A percentile compares a stretch with the other conserved stretches of the same genome.
phyloP scores from a whole-genome alignment of 2,888 invertebrate genomes.

The Protophormia terraenovae region DNA sequence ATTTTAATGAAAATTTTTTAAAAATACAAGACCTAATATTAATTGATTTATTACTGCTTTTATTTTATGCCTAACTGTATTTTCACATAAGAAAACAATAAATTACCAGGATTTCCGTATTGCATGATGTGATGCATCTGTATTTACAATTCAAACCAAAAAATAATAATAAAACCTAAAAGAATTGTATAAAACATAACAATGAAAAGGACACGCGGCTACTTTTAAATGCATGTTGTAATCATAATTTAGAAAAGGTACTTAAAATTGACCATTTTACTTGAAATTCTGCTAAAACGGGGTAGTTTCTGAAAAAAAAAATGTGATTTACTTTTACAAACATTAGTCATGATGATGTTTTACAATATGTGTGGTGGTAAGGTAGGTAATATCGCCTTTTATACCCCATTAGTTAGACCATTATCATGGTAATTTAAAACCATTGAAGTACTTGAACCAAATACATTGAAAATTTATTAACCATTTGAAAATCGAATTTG shows the following conservation, averaged over 20 bases:
- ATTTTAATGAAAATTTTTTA: background rate
- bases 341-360: conserved; percentile 36
- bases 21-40: background rate
- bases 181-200: conserved; percentile 28
- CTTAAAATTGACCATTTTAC: conserved; percentile 26
- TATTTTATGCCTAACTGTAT: background rate
- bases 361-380: background rate
- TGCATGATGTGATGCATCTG: conserved; percentile 44
- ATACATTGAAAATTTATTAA: conserved; percentile 48
- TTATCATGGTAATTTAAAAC: conserved; percentile 52
- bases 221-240: conserved; percentile 49
- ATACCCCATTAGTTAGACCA: background rate
- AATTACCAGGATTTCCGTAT: conserved; percentile 53
- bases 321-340: conserved; percentile 25
- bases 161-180: background rate
- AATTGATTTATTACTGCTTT: background rate
- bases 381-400: too few species aligned
- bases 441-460: conserved; percentile 39
- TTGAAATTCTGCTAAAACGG: background rate
- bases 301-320: conserved; percentile 32
- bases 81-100: conserved; percentile 10
- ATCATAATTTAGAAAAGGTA: conserved; percentile 49
- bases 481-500: conserved; percentile 35
- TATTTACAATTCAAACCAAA: conserved; percentile 15
- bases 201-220: conserved; percentile 57